These are phyloP conservation scores for Ctenopoma kingsleyae DNA, from an alignment of 2,797 vertebrate species.

Conservation along the genomic window DNA sequence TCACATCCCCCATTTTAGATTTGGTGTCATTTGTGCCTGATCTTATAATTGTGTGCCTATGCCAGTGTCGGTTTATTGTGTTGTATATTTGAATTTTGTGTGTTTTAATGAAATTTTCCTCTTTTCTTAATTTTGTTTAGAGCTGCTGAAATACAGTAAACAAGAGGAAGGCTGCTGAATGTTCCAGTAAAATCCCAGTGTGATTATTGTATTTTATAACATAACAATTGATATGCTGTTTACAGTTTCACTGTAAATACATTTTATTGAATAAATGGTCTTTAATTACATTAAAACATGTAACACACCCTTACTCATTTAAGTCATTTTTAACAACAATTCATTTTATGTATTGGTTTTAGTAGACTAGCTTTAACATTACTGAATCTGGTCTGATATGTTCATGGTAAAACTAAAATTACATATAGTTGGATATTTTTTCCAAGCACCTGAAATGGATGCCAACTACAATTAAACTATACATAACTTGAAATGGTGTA, in stretches of 20 bases:
- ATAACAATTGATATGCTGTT: not conserved
- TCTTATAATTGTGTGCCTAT: not conserved
- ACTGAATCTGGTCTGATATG: not conserved
- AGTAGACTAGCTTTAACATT: not conserved
- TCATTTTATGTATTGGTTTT: not conserved
- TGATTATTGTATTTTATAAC: not conserved
- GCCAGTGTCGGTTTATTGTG: not conserved
- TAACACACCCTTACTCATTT: not conserved
- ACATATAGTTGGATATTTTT: no score
- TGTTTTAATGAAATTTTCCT: constrained; percentile 3
- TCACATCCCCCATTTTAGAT: not conserved
- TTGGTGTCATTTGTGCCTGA: no score
- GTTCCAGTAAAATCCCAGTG: not conserved
- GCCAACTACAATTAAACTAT: not conserved
- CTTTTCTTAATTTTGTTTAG: constrained; percentile 34
- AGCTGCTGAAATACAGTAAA: constrained; percentile 58
- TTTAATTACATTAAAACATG: constrained; percentile 11
- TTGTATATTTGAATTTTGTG: not conserved
- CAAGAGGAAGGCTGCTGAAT: constrained; percentile 21
- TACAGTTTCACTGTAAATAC: not conserved
- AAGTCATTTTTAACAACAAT: not conserved
- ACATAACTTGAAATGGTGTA: not conserved
- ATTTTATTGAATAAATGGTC: constrained; percentile 5
- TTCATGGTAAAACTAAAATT: no score
- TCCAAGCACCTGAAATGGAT: not conserved